These are phyloP conservation scores for Julus scandinavius DNA, from an alignment of 2,888 invertebrate species.

Conservation along the genomic window DNA sequence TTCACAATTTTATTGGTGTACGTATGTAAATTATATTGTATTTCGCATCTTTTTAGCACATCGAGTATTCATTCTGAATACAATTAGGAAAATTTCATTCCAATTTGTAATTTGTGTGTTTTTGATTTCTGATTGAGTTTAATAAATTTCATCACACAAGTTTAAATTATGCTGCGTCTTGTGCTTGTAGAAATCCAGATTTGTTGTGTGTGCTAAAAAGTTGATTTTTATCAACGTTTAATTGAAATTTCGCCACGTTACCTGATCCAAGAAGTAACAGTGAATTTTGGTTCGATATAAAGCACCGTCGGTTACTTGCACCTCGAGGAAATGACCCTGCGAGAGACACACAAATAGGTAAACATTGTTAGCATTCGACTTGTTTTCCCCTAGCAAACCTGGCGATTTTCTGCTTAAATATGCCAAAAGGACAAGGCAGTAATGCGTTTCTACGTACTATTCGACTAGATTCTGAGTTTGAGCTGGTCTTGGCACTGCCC, in stretches of 20 bases:
- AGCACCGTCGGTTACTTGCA: constrained; percentile 94
- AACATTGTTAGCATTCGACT: background rate
- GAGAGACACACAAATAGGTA: constrained; percentile 60
- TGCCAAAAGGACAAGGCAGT: background rate
- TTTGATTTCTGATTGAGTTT: no score
- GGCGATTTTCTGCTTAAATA: background rate
- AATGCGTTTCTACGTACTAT: constrained; percentile 74
- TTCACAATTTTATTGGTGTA: no score
- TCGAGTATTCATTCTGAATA: no score
- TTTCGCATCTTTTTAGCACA: no score
- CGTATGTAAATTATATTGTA: no score
- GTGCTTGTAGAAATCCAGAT: no score
- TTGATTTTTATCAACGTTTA: no score
- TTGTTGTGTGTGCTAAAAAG: no score
- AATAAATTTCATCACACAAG: no score
- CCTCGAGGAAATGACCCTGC: constrained; percentile 95
- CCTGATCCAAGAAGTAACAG: constrained; percentile 88
- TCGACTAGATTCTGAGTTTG: constrained; percentile 91
- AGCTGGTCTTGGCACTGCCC: constrained; percentile 88
- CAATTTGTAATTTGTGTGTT: no score
- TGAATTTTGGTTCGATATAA: constrained; percentile 95
- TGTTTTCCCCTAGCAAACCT: background rate
- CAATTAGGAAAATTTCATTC: no score
- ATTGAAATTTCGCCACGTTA: constrained; percentile 56
- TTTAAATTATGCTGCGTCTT: no score